Evolutionary conservation across 2,113 vertebrate genomes (phyloP).

Genomic region (Otis tarda): DNA sequence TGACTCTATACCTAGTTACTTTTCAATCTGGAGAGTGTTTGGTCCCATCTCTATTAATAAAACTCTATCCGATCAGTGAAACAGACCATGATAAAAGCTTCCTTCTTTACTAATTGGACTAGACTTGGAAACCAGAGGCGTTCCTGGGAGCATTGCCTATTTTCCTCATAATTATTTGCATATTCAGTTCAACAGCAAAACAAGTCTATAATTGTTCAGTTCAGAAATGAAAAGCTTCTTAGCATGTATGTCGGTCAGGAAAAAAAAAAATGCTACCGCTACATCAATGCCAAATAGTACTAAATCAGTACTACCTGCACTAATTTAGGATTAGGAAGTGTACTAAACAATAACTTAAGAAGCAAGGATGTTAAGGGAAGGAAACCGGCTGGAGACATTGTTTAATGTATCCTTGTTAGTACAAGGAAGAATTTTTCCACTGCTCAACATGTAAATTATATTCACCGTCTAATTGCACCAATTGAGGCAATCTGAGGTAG

Average conservation of each 20-base stretch:
- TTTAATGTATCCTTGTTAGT: slow-evolving; percentile 29
- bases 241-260: neutral
- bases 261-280: neutral
- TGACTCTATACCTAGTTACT: neutral
- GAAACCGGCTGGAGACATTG: slow-evolving; percentile 8
- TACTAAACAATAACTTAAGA: slow-evolving; percentile 35
- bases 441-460: slow-evolving; percentile 45
- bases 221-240: slow-evolving; percentile 32
- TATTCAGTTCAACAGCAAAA: slow-evolving; percentile 47
- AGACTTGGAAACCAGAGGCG: slow-evolving; percentile 38
- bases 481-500: slow-evolving; percentile 3
- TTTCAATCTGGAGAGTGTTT: neutral
- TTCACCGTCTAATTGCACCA: neutral
- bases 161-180: slow-evolving; percentile 54
- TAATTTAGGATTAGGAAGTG: slow-evolving; percentile 32
- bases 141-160: slow-evolving; percentile 44
- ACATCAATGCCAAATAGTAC: neutral
- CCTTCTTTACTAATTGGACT: slow-evolving; percentile 46
- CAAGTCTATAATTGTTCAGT: slow-evolving; percentile 36
- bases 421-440: slow-evolving; percentile 25
- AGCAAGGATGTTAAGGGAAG: slow-evolving; percentile 21
- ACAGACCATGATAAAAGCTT: slow-evolving; percentile 20
- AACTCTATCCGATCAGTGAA: slow-evolving; percentile 11
- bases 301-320: neutral
- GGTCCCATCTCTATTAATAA: neutral